Conservation (phyloP, 1,140 invertebrate genomes). For the Rhynchophorus ferrugineus region DNA sequence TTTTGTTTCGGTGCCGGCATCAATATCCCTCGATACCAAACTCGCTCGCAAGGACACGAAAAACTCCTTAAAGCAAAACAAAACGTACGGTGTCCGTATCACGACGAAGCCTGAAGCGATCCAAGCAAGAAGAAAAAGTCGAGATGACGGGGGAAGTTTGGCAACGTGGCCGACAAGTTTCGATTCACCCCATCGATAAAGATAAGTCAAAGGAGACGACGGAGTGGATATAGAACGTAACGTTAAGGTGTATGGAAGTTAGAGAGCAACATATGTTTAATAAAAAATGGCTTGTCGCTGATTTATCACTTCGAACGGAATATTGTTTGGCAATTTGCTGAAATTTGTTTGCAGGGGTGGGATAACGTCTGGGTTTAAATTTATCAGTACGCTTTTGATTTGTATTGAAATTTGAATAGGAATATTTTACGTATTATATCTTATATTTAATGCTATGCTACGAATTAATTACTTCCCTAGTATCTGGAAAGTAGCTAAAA, state of each 20-base stretch:
- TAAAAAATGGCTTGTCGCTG: slow-evolving; percentile 20
- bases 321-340: neutral
- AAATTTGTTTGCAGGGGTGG: neutral
- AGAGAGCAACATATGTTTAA: slow-evolving; percentile 29
- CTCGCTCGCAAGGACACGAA: neutral
- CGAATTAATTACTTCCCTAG: too few species aligned
- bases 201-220: slow-evolving; percentile 21
- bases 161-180: slow-evolving; percentile 5
- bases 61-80: neutral
- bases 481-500: too few species aligned
- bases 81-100: too few species aligned
- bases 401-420: too few species aligned
- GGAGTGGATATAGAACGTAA: neutral
- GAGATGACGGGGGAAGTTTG: neutral
- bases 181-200: slow-evolving; percentile 22
- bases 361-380: too few species aligned
- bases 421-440: too few species aligned
- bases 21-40: neutral
- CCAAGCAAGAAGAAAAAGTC: neutral
- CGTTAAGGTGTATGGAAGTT: slow-evolving; percentile 12
- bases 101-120: neutral
- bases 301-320: neutral
- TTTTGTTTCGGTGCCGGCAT: neutral
- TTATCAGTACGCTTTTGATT: too few species aligned
- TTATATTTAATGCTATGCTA: too few species aligned